A percentile compares a stretch with the other conserved stretches of the same genome.
Conservation (phyloP, 2,797 vertebrate genomes). For the Anguilla megastoma region DNA sequence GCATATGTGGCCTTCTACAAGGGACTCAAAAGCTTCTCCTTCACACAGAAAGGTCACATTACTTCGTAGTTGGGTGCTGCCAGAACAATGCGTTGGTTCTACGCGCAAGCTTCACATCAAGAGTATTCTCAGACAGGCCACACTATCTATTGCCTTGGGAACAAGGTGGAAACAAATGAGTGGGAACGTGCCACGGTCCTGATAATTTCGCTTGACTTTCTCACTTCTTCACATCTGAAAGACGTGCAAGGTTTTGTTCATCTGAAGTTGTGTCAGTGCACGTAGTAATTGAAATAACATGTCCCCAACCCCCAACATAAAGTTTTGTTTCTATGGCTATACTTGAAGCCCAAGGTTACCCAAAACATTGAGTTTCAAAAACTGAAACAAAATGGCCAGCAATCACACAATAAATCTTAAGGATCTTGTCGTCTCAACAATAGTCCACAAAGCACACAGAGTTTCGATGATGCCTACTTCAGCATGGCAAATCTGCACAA, state of each 20-base stretch:
- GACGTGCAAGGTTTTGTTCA: background rate
- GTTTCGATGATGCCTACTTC: too few species aligned
- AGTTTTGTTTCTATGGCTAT: background rate
- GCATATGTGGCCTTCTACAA: background rate
- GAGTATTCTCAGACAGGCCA: background rate
- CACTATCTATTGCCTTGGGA: background rate
- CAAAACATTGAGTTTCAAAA: conserved; percentile 1
- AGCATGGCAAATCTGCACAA: background rate
- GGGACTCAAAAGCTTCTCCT: background rate
- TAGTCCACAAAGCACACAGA: too few species aligned
- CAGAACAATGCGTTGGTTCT: background rate
- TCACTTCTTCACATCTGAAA: too few species aligned
- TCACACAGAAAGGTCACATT: background rate
- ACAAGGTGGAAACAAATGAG: background rate
- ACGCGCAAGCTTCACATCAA: background rate
- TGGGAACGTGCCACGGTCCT: background rate
- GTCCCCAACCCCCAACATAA: background rate
- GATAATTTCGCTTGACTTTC: background rate
- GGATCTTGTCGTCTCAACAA: too few species aligned
- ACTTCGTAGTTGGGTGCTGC: background rate
- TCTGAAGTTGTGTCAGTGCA: background rate
- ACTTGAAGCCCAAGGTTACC: conserved; percentile 8
- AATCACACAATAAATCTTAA: background rate
- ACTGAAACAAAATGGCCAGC: background rate
- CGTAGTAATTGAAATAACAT: too few species aligned